Base-by-base conservation (phyloP, 30 jellyfish, hydroid and myxozoan genomes). In the Sanderia malayensis region DNA sequence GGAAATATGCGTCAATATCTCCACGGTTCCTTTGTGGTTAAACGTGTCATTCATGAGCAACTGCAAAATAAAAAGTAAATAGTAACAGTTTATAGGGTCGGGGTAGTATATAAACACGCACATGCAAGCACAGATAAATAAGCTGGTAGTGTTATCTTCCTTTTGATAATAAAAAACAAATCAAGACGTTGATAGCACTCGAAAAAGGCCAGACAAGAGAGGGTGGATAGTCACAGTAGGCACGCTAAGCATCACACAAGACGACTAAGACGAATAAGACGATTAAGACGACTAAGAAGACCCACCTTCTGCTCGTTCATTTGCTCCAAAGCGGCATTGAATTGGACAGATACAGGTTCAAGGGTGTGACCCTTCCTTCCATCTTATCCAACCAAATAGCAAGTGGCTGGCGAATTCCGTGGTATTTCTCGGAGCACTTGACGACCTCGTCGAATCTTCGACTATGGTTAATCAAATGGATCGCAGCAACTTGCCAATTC, bases 361-460 rank as follows among this genome's bases (percentile, higher is more conserved):
- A 91, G 59, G 31, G 98, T 83, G 98, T 91, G 18, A 91, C 95
- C 41, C 80, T 86, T 44, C 98, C 98, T 71, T 91, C 98, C 98
- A 91, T 91, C 37, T 74, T 83, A 41, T 91, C 98, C 77, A 91
- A 32, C 98, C 98, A 91, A 2, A 65, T 49, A 71, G 75, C 15
- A 41, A 91, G 67, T 2, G 98, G 98, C 63, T 91, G 98, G 46
- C 76, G 46, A 10, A 92, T 83, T 10, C 96, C 94, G 61, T 91
- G 98, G 46, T 83, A 91, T 76, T 91, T 91, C 64, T 91, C 98
- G 33, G 98, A 80, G 66, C 98, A 91, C 63, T 91, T 91, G 44
- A 91, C 98, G 41, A 91, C 94, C 60, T 91, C 98, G 63, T 91
- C 98, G 68, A 83, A 91, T 57, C 90, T 71, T 31, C 96, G 79